Evolutionary conservation across 2,797 vertebrate species (phyloP), one percentile per base, ranked within the genome.

Genomic region (Lepidocolaptes lacrymiger): DNA sequence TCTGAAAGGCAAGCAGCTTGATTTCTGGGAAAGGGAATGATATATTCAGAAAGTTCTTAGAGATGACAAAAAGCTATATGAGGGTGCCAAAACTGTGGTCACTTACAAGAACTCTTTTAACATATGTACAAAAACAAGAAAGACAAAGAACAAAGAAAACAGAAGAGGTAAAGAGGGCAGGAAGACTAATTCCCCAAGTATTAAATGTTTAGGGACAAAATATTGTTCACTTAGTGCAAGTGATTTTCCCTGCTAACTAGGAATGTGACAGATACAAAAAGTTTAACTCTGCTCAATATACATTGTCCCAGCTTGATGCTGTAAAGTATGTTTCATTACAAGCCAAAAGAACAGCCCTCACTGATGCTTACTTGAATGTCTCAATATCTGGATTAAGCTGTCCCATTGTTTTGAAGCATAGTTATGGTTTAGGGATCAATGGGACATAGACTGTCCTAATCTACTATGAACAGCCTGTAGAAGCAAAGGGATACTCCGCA

Each of bases 391-490:
- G 78, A 96, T 97, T 96, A 97, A 97, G 95, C 93, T 96, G 85
- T 95, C 78, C 90, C 89, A 95, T 97, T 97, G 96, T 98, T 97
- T 97, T 93, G 95, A 94, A 91, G 92, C 89, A 93, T 89, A 95
- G 95, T 97, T 96, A 96, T 95, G 93, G 88, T 96, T 97, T 97
- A 92, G 90, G 95, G 78, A 96, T 96, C 96, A 97, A 97, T 97
- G 95, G 91, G 86, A 96, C 96, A 91, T 94, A 91, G 94, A 91
- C 97, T 97, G 94, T 95, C 95, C 97, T 98, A 97, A 98, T 97
- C 97, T 96, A 95, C 93, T 94, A 96, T 95, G 96, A 98, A 97
- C 95, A 97, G 96, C 94, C 97, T 96, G 92, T 76, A 89, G 83
- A 68, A 2, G 77, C 49, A 62, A 96, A 96, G 96, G 94, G 96